These are phyloP conservation scores for Zoanthus solanderi DNA, from an alignment of 92 coral and sea anemone species.

Conservation along the genomic window DNA sequence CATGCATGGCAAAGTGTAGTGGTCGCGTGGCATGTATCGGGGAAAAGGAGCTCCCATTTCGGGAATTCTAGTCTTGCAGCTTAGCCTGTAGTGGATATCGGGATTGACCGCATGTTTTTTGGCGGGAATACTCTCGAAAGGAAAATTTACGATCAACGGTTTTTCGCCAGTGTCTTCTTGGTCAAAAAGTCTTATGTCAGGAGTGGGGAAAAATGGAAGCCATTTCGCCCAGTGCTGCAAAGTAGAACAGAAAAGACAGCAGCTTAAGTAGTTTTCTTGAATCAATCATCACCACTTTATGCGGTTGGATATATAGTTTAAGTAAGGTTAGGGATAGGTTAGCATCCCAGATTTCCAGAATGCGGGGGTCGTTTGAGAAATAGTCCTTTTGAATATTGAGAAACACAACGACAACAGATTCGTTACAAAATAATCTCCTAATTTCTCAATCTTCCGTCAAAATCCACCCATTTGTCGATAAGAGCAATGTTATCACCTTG, in stretches of 20 bases:
- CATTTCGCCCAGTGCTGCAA: conserved; percentile 78
- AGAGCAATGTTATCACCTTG: too few species aligned
- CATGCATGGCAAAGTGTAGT: conserved; percentile 84
- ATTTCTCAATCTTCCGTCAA: too few species aligned
- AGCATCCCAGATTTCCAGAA: too few species aligned
- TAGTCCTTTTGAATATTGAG: too few species aligned
- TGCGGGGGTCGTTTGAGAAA: too few species aligned
- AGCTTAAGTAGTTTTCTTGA: background rate
- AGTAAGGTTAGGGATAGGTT: too few species aligned
- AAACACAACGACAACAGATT: too few species aligned
- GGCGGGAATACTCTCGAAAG: conserved; percentile 79
- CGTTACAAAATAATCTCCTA: too few species aligned
- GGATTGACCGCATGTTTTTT: conserved; percentile 84
- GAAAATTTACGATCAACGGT: conserved; percentile 72
- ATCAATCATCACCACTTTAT: too few species aligned
- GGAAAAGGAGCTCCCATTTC: conserved; percentile 83
- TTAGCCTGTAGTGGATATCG: conserved; percentile 77
- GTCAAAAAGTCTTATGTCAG: conserved; percentile 66
- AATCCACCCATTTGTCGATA: too few species aligned
- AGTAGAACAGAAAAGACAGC: conserved; percentile 3
- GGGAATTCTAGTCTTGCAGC: conserved; percentile 80
- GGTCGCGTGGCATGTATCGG: conserved; percentile 76
- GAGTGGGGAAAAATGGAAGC: conserved; percentile 75
- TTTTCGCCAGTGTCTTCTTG: conserved; percentile 67
- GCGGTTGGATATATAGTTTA: too few species aligned